Base-by-base conservation (phyloP, 2,888 invertebrate genomes). In the Pristionchus exspectatus region DNA sequence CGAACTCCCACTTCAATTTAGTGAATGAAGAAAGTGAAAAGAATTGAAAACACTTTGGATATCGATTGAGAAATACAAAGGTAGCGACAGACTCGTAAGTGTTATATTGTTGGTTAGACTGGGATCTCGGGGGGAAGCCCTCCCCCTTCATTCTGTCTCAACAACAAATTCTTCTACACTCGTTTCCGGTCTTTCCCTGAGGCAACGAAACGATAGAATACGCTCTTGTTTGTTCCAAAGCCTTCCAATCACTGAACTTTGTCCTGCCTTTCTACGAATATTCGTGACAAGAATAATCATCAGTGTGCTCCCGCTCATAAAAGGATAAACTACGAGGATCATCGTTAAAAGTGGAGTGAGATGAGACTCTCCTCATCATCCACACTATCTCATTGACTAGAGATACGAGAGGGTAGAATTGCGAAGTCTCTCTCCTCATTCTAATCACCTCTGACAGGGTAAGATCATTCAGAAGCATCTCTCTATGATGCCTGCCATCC, bases 261-360 rank as follows among this genome's bases (percentile, higher is more conserved):
- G 77, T 30, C 77, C 77, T 69, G 18, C 21, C 77, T 74, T 27
- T 74, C 74, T 74, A 16, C 69, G 69, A 69, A n/a, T 69, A 69
- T 69, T 30, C n/a, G 30, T 33, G 74, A 74, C 74, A 74, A 14
- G 30, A 74, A 33, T 38, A 77, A n/a, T 44, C 77, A 77, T 44
- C 50, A 74, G 18, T 27, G 38, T n/a, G 77, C 77, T 44, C 9
- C 77, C n/a, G 44, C 30, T 72, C 30, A 16, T 72, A 33, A 69
- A 77, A 24, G n/a, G 77, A 77, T 77, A 77, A 77, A 77, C 77
- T 77, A 77, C 44, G 30, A 74, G 38, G 74, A n/a, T 74, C 74
- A 38, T 21, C 12, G 27, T 14, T 66, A 66, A 66, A 66, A 66
- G n/a, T n/a, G 66, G 27, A 27, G 14, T 27, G 27, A 33, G 72